Evolutionary conservation across 1,140 invertebrate species (phyloP), one percentile per base, ranked within the genome.

Genomic region (Dufourea novaeangliae): DNA sequence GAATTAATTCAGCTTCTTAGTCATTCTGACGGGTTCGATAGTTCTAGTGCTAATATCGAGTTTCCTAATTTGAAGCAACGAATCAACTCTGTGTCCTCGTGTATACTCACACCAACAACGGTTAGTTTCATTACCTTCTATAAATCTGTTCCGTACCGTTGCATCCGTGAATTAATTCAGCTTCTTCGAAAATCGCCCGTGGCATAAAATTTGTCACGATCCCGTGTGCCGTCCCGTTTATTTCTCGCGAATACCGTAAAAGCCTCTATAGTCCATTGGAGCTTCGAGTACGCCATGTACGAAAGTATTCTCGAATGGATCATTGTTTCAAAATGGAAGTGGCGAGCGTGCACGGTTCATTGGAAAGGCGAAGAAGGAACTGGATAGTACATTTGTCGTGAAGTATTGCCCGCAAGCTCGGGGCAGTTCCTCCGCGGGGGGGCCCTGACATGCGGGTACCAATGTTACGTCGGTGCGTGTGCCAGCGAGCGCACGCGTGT

Each of bases 401-500:
- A 83, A 81, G 73, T 71, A 83, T 81, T 56, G 69, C 25, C n/a
- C 2, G 46, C 27, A 25, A 27, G 32, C 50, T 61, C 39, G 66
- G 62, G 14, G 46, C 63, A 27, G 32, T 78, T 78, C 50, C 50
- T 64, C 64, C 39, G 56, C 37, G 71, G 57, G 67, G 29, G 52
- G 37, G 57, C 62, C 20, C 72, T 46, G 72, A 80, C 67, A 80
- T 81, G 62, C 72, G 72, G 46, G 54, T 77, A 80, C 41, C 57
- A 46, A 63, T 69, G 77, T 25, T 46, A 17, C 41, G 34, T 61
- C 50, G 72, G 50, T 59, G 54, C 44, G 79, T 70, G 66, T 44
- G 46, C 22, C n/a, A n/a, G n/a, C n/a, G n/a, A n/a, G n/a, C n/a
- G n/a, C 46, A 54, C 54, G 44, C 54, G 57, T 52, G 78, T 66